A percentile compares a stretch with the other conserved stretches of the same genome.
phyloP scores from a whole-genome alignment of 2,888 invertebrate genomes.

The Leucophenga maculata region DNA sequence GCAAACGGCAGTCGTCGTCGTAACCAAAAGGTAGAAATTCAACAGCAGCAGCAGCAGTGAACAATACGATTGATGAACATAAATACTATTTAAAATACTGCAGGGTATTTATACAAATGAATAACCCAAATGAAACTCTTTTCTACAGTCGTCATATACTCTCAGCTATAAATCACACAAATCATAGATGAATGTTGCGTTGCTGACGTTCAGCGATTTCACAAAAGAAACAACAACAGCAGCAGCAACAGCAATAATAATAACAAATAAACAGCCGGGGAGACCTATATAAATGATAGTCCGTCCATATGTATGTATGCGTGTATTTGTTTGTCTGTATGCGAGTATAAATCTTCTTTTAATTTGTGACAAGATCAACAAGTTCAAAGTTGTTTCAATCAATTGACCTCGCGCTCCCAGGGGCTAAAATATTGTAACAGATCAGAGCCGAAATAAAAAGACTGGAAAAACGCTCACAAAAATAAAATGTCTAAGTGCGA shows the following conservation, averaged over 20 bases:
- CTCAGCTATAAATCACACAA: constrained; percentile 13
- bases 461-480: background rate
- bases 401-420: constrained; percentile 71
- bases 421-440: constrained; percentile 64
- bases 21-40: too few species aligned
- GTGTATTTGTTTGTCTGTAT: constrained; percentile 32
- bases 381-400: constrained; percentile 73
- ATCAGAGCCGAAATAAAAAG: constrained; percentile 49
- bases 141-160: background rate
- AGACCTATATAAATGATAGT: constrained; percentile 1
- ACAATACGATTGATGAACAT: too few species aligned
- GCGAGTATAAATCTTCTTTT: constrained; percentile 70
- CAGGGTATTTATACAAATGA: constrained; percentile 12
- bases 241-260: constrained; percentile 1
- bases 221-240: background rate
- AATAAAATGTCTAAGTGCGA: background rate
- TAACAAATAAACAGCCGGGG: background rate
- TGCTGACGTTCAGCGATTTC: constrained; percentile 16
- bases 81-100: background rate
- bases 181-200: constrained; percentile 6
- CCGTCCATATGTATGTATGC: constrained; percentile 31
- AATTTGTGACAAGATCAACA: constrained; percentile 73
- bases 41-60: too few species aligned
- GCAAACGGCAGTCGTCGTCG: too few species aligned
- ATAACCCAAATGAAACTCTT: background rate